phyloP scores from a whole-genome alignment of 2,113 vertebrate species.

The Aegithalos caudatus region DNA sequence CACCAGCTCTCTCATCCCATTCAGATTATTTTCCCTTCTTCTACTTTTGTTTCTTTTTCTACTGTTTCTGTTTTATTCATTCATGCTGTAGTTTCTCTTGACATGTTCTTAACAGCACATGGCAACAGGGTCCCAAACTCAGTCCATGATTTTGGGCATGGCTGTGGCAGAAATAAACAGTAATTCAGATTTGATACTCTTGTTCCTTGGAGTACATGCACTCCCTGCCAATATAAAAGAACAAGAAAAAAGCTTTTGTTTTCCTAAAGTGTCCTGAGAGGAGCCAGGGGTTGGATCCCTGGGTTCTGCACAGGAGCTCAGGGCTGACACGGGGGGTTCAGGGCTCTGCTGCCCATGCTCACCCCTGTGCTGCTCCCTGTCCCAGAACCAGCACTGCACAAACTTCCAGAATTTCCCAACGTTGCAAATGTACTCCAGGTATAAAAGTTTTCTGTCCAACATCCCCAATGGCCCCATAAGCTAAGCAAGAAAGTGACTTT shows the following conservation, averaged over 20 bases:
- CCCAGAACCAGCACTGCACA: background rate
- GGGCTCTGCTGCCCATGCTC: background rate
- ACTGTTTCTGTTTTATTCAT: background rate
- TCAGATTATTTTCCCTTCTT: background rate
- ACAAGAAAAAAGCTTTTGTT: background rate
- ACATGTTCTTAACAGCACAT: background rate
- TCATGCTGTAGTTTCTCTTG: background rate
- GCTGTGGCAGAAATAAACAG: background rate
- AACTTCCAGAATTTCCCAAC: background rate
- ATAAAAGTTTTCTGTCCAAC: background rate
- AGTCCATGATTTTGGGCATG: background rate
- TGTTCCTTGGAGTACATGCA: background rate
- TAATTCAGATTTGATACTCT: background rate
- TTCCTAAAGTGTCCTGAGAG: background rate
- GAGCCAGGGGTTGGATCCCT: background rate
- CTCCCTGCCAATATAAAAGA: background rate
- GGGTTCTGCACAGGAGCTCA: background rate
- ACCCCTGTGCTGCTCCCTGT: background rate
- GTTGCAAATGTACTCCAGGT: background rate
- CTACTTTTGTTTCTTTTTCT: background rate
- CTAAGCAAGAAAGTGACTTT: background rate
- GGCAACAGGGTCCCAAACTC: background rate
- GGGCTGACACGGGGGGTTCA: background rate
- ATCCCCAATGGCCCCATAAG: background rate
- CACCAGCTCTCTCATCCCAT: background rate